phyloP scores from a whole-genome alignment of 2,113 vertebrate species.

The Stercorarius parasiticus region DNA sequence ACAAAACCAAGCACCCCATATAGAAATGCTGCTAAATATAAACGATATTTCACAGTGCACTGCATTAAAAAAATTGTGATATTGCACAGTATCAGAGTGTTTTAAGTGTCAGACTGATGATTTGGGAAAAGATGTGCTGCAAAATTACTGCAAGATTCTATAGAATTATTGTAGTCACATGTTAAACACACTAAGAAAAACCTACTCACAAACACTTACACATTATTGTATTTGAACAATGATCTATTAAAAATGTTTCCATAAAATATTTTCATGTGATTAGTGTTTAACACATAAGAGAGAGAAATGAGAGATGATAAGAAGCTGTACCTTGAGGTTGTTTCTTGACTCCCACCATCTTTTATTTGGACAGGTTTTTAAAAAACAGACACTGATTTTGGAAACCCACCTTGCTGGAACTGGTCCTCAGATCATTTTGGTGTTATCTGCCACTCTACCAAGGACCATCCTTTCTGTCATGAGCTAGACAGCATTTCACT shows the following conservation, averaged over 20 bases:
- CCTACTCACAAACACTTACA: background rate
- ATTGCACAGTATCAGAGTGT: background rate
- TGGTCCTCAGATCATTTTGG: background rate
- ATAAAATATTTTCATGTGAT: background rate
- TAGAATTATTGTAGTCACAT: background rate
- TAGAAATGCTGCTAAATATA: background rate
- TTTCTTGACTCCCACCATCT: background rate
- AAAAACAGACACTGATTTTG: background rate
- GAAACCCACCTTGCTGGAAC: background rate
- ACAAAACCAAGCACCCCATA: background rate
- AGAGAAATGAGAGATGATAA: background rate
- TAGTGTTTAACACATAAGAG: background rate
- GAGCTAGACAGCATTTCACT: background rate
- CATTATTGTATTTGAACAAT: background rate
- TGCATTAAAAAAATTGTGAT: background rate
- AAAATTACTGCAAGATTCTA: background rate
- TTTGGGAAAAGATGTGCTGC: background rate
- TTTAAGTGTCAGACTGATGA: background rate
- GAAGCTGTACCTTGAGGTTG: background rate
- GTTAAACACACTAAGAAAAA: background rate
- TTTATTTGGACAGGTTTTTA: background rate
- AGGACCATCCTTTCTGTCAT: background rate
- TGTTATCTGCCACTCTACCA: background rate
- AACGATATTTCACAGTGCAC: background rate
- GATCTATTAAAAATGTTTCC: background rate